These are phyloP conservation scores for Euphydryas editha DNA, from an alignment of 2,888 invertebrate species.

Conservation along the genomic window DNA sequence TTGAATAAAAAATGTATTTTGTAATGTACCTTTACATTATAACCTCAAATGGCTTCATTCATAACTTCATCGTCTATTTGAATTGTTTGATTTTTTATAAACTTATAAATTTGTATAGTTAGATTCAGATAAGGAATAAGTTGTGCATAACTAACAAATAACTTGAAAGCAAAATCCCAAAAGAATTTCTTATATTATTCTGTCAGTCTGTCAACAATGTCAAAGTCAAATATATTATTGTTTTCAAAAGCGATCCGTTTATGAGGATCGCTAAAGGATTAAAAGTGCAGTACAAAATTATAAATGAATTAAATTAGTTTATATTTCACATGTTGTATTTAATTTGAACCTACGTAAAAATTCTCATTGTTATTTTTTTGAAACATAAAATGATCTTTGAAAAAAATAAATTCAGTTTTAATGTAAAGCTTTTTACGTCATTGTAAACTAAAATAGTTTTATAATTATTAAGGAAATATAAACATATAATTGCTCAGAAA, in stretches of 20 bases:
- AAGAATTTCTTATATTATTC: conserved; percentile 46
- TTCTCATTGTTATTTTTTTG: neutral
- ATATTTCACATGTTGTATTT: neutral
- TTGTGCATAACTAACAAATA: conserved; percentile 13
- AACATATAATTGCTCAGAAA: too few relatives aligned
- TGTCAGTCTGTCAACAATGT: conserved; percentile 49
- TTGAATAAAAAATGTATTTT: conserved; percentile 26
- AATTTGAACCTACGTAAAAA: neutral
- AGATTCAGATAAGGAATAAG: conserved; percentile 43
- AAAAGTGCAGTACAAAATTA: neutral
- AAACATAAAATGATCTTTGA: neutral
- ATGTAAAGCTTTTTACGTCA: too few relatives aligned
- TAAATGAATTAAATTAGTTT: too few relatives aligned
- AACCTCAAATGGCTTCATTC: conserved; percentile 39
- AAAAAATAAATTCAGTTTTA: too few relatives aligned
- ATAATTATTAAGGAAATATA: too few relatives aligned
- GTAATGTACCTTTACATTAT: conserved; percentile 38
- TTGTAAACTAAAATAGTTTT: too few relatives aligned
- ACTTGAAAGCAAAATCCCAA: neutral
- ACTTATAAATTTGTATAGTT: conserved; percentile 13
- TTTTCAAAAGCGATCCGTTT: conserved; percentile 24
- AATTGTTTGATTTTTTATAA: conserved; percentile 7
- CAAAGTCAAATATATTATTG: conserved; percentile 33
- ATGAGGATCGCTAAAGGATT: conserved; percentile 12
- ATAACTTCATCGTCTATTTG: conserved; percentile 1